A percentile compares a stretch with the other conserved stretches of the same genome.
These are phyloP conservation scores for Dasypolia templi DNA, from an alignment of 2,888 invertebrate genomes.

Conservation along the genomic window DNA sequence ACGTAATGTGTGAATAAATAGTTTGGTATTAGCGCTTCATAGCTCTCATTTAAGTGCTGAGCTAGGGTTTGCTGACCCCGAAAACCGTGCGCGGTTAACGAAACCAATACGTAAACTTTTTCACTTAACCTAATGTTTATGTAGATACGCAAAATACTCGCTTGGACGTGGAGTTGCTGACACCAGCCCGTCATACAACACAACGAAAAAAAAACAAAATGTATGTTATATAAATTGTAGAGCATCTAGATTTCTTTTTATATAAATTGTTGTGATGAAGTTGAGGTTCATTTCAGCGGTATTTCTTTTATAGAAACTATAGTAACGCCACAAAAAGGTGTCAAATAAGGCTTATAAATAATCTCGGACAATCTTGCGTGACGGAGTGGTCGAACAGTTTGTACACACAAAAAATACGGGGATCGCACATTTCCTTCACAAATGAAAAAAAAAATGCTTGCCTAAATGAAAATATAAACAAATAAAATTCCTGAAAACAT, in stretches of 20 bases:
- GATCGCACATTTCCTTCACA: slow-evolving; percentile 52
- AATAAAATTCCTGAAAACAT: slow-evolving; percentile 24
- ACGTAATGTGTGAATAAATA: slow-evolving; percentile 5
- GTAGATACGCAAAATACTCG: too few relatives aligned
- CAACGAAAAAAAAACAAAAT: too few relatives aligned
- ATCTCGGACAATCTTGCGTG: slow-evolving; percentile 67
- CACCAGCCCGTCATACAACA: too few relatives aligned
- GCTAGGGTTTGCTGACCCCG: slow-evolving; percentile 37
- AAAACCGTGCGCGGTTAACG: slow-evolving; percentile 36
- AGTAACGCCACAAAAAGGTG: slow-evolving; percentile 55
- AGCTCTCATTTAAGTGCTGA: slow-evolving; percentile 5
- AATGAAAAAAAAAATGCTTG: slow-evolving; percentile 55
- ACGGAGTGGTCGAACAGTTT: slow-evolving; percentile 54
- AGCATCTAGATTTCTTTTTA: too few relatives aligned
- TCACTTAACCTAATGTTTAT: too few relatives aligned
- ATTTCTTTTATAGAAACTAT: slow-evolving; percentile 1
- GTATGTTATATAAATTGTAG: too few relatives aligned
- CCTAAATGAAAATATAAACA: slow-evolving; percentile 32
- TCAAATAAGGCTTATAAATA: slow-evolving; percentile 62
- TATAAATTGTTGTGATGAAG: too few relatives aligned
- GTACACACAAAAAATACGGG: slow-evolving; percentile 46
- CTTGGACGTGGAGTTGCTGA: too few relatives aligned
- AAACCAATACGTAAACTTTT: neutral
- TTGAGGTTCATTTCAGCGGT: neutral
- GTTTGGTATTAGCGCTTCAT: neutral